These are phyloP conservation scores for Mizuhopecten yessoensis DNA, from an alignment of 1,140 invertebrate genomes.

Conservation along the genomic window DNA sequence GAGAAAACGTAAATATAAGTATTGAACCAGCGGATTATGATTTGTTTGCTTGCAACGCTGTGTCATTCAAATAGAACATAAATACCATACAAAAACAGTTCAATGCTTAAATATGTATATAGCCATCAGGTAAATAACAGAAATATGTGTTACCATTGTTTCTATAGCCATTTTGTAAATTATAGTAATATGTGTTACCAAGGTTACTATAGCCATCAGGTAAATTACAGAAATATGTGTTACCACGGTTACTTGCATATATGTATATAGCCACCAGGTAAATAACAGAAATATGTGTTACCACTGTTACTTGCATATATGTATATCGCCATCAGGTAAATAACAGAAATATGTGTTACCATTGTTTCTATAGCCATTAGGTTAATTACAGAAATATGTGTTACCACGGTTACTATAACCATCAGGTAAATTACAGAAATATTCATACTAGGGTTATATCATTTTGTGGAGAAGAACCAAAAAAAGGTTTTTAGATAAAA, in stretches of 20 bases:
- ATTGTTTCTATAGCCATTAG: constrained; percentile 88
- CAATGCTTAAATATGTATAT: no score
- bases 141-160: constrained; percentile 89
- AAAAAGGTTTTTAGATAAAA: no score
- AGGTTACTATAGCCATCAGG: constrained; percentile 86
- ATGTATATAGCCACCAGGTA: neutral
- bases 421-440: neutral
- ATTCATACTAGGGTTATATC: neutral
- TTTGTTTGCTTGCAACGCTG: no score
- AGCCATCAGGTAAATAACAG: neutral
- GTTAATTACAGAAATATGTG: constrained; percentile 77
- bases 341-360: constrained; percentile 90
- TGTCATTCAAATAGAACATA: no score
- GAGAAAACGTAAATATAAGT: no score
- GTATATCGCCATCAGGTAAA: constrained; percentile 90
- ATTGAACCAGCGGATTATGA: no score
- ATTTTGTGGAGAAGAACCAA: no score
- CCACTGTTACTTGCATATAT: constrained; percentile 93
- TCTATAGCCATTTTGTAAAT: constrained; percentile 91
- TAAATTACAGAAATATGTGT: neutral
- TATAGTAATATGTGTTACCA: constrained; percentile 90
- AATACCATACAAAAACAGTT: no score
- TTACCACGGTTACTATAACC: neutral
- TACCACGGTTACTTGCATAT: no score
- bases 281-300: constrained; percentile 86